phyloP scores from a whole-genome alignment of 2,113 vertebrate species.

The Anguilla japonica region DNA sequence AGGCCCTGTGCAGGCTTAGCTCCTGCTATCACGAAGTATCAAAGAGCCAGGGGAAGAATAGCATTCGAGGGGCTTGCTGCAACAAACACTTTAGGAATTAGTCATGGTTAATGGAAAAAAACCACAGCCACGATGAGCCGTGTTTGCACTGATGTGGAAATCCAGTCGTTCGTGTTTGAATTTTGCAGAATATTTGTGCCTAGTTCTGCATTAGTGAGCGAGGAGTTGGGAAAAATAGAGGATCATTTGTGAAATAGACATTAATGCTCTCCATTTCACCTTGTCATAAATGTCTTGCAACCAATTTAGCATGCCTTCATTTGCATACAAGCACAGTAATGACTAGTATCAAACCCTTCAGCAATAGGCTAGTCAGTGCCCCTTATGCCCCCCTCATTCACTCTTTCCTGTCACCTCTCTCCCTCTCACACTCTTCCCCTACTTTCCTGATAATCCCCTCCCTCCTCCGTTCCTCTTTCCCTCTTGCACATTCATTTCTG shows the following conservation, averaged over 20 bases:
- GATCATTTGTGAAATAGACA: neutral
- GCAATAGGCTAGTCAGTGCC: neutral
- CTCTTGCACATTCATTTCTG: neutral
- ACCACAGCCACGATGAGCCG: neutral
- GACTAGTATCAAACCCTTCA: neutral
- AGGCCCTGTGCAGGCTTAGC: neutral
- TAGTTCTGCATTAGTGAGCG: neutral
- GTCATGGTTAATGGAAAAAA: neutral
- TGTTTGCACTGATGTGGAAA: neutral
- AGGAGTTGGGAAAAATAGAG: neutral
- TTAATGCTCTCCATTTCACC: neutral
- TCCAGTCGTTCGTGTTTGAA: neutral
- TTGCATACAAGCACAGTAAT: neutral
- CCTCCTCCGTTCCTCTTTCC: neutral
- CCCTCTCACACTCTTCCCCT: slow-evolving; percentile 1
- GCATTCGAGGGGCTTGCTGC: neutral
- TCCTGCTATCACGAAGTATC: neutral
- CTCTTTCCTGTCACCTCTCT: neutral
- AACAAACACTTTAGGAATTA: neutral
- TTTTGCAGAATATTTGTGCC: neutral
- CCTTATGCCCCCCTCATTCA: neutral
- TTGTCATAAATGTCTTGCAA: neutral
- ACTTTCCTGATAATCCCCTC: slow-evolving; percentile 3
- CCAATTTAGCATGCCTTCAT: neutral
- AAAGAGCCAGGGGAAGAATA: neutral